These are phyloP conservation scores for Hippocampus zosterae DNA, from an alignment of 2,113 vertebrate species.

Conservation along the genomic window DNA sequence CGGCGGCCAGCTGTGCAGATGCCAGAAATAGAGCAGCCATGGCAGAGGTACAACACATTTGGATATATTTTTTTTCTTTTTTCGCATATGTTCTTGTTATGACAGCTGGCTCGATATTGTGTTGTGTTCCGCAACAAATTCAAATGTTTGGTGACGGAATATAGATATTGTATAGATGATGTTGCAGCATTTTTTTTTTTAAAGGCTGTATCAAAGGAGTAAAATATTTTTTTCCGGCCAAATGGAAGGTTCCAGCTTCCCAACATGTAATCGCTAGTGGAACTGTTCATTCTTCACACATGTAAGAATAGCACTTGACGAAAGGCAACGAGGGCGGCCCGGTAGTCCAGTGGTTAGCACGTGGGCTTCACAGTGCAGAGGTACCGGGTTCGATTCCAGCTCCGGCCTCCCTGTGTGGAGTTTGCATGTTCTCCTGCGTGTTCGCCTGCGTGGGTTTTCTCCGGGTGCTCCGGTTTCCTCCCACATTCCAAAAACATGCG, in stretches of 20 bases:
- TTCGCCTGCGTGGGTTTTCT: too few species aligned
- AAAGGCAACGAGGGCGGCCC: too few species aligned
- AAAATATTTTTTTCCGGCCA: background rate
- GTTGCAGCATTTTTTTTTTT: slow-evolving; percentile 6
- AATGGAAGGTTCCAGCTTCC: background rate
- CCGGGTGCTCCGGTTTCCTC: too few species aligned
- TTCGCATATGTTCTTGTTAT: slow-evolving; percentile 4
- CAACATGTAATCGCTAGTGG: background rate
- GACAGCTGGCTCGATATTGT: background rate
- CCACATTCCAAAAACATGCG: too few species aligned
- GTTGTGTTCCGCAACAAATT: background rate
- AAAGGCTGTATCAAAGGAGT: background rate
- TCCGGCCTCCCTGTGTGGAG: too few species aligned
- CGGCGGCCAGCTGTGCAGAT: slow-evolving; percentile 5
- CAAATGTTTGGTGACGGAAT: background rate
- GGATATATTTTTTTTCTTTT: slow-evolving; percentile 8
- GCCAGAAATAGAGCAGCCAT: background rate
- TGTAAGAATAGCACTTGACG: background rate
- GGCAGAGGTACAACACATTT: slow-evolving; percentile 7
- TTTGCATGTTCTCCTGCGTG: too few species aligned
- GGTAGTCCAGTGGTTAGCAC: too few species aligned
- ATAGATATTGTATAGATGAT: slow-evolving; percentile 3
- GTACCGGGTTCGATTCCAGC: too few species aligned
- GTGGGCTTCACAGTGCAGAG: too few species aligned
- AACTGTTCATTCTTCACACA: background rate